phyloP scores from a whole-genome alignment of 92 coral and sea anemone species.

The Metridium senile region DNA sequence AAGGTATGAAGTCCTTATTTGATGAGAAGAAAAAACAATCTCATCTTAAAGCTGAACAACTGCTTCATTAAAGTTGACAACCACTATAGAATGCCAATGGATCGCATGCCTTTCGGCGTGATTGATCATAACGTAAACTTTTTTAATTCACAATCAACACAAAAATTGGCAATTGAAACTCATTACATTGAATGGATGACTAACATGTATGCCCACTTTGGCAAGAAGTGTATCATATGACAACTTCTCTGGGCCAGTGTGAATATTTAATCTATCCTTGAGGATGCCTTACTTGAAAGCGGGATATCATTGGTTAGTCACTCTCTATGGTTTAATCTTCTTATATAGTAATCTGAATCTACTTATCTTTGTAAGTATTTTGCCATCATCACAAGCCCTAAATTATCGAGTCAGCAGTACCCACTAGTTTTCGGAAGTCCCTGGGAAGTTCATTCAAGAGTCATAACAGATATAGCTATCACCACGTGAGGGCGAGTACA shows the following conservation, averaged over 20 bases:
- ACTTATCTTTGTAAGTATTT: too few relatives aligned
- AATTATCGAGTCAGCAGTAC: too few relatives aligned
- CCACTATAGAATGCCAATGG: background rate
- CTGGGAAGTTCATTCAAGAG: too few relatives aligned
- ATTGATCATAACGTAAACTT: constrained; percentile 49
- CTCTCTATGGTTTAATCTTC: too few relatives aligned
- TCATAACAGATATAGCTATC: too few relatives aligned
- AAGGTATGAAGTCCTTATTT: background rate
- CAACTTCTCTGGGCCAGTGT: constrained; percentile 41
- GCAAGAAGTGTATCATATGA: constrained; percentile 51
- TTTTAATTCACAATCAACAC: constrained; percentile 33
- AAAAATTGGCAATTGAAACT: constrained; percentile 43
- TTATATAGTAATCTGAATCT: too few relatives aligned
- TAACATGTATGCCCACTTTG: constrained; percentile 61
- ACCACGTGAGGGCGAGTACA: too few relatives aligned
- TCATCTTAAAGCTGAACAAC: background rate
- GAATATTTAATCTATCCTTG: constrained; percentile 25
- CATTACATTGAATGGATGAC: constrained; percentile 47
- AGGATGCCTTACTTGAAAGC: too few relatives aligned
- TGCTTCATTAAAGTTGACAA: background rate
- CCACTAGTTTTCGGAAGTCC: too few relatives aligned
- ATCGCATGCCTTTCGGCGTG: constrained; percentile 50
- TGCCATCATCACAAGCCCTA: too few relatives aligned
- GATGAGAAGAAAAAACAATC: background rate
- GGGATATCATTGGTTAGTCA: too few relatives aligned